These are phyloP conservation scores for Phanerotoma sp. DNA, from an alignment of 2,888 invertebrate genomes.

Conservation along the genomic window DNA sequence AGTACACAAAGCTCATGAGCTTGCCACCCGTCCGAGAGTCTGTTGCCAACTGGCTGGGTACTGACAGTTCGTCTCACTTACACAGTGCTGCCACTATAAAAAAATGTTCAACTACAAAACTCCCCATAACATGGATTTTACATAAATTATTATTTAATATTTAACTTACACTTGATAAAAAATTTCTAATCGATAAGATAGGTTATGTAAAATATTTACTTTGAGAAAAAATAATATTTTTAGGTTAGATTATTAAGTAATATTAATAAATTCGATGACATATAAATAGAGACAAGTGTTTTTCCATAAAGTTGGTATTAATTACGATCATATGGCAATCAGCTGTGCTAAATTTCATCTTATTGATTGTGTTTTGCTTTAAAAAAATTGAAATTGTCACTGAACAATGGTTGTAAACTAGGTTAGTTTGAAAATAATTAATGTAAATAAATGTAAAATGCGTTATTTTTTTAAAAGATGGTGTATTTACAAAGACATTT, in stretches of 20 bases:
- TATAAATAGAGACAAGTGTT: slow-evolving; percentile 13
- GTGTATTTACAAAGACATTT: slow-evolving; percentile 3
- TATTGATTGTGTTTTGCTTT: neutral
- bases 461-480: neutral
- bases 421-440: no score
- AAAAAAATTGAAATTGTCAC: no score
- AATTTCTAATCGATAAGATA: no score
- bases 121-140: neutral
- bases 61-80: slow-evolving; percentile 42
- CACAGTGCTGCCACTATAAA: slow-evolving; percentile 12
- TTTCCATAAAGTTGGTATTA: slow-evolving; percentile 33
- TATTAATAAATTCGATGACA: neutral
- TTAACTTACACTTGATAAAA: no score
- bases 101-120: slow-evolving; percentile 19
- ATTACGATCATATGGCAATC: slow-evolving; percentile 51
- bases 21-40: slow-evolving; percentile 44
- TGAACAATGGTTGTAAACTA: no score
- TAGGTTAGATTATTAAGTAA: neutral
- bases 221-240: no score
- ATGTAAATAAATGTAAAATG: neutral
- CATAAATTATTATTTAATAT: no score
- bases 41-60: slow-evolving; percentile 56
- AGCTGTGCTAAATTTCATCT: slow-evolving; percentile 39
- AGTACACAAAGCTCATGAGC: slow-evolving; percentile 1
- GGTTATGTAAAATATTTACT: no score